Evolutionary conservation across 2,888 invertebrate species (phyloP).

Genomic region (Rhamnusium bicolor): DNA sequence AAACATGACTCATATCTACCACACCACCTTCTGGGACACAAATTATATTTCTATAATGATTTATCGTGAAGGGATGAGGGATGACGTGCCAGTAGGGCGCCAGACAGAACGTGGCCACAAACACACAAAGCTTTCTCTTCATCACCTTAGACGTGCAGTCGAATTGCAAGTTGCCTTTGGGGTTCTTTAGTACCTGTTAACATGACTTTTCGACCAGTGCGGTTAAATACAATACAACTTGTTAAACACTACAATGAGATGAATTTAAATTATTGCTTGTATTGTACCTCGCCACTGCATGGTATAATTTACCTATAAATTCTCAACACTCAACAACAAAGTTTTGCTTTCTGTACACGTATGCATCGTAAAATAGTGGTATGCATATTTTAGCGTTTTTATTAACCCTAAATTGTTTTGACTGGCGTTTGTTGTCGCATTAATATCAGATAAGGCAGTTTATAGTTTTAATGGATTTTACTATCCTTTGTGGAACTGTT

Average conservation of each 20-base stretch:
- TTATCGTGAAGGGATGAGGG: constrained; percentile 18
- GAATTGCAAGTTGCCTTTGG: neutral
- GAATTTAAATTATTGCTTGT: constrained; percentile 5
- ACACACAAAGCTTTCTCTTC: constrained; percentile 19
- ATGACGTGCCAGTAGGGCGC: constrained; percentile 22
- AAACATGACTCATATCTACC: constrained; percentile 30
- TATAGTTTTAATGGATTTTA: too few species aligned
- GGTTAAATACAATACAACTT: neutral
- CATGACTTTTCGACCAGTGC: neutral
- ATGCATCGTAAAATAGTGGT: neutral
- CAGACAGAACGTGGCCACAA: constrained; percentile 21
- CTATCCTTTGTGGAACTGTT: too few species aligned
- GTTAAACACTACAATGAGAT: constrained; percentile 1
- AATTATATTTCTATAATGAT: constrained; percentile 21
- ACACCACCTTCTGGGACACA: constrained; percentile 24
- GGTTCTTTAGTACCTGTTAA: neutral
- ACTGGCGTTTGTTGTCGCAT: too few species aligned
- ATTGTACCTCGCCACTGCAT: neutral
- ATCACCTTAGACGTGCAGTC: neutral
- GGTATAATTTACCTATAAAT: constrained; percentile 12
- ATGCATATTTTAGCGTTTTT: neutral
- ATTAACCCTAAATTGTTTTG: neutral
- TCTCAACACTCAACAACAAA: constrained; percentile 7
- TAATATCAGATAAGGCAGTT: too few species aligned
- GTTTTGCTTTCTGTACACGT: neutral